Percentiles rank a stretch among this genome's conserved stretches.
Conservation (phyloP, 1,140 invertebrate species). For the Drosophila asahinai region DNA sequence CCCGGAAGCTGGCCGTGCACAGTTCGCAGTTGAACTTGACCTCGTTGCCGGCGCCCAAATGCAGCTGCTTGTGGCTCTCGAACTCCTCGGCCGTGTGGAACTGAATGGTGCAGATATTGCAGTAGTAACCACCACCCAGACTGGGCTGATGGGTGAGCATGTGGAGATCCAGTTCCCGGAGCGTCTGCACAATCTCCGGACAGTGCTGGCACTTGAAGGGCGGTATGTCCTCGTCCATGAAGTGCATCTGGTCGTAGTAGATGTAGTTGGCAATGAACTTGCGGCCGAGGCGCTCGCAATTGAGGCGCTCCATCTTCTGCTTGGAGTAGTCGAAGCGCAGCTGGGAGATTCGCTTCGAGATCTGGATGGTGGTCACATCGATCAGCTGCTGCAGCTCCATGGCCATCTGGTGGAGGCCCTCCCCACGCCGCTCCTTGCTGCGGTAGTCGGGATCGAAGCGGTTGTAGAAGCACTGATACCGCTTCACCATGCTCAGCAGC, state of each 20-base stretch:
- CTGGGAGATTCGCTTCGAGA: slow-evolving; percentile 80
- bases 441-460: slow-evolving; percentile 79
- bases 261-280: slow-evolving; percentile 73
- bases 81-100: slow-evolving; percentile 72
- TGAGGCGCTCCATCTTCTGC: slow-evolving; percentile 74
- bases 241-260: slow-evolving; percentile 79
- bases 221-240: slow-evolving; percentile 80
- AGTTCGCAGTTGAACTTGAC: slow-evolving; percentile 75
- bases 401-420: slow-evolving; percentile 78
- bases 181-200: slow-evolving; percentile 68
- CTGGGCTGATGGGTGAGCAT: slow-evolving; percentile 71
- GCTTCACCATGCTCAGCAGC: slow-evolving; percentile 70
- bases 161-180: slow-evolving; percentile 74
- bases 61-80: slow-evolving; percentile 72
- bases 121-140: slow-evolving; percentile 61
- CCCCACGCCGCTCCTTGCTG: slow-evolving; percentile 79
- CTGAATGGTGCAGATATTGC: slow-evolving; percentile 68
- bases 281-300: slow-evolving; percentile 68
- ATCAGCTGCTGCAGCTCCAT: slow-evolving; percentile 71
- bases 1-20: slow-evolving; percentile 80
- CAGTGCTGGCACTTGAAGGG: slow-evolving; percentile 80
- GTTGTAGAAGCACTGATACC: slow-evolving; percentile 79
- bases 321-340: slow-evolving; percentile 81
- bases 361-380: slow-evolving; percentile 79
- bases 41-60: slow-evolving; percentile 64